Evolutionary conservation across 37 sponge, comb jelly and placozoan species (phyloP), one percentile per base, ranked within the genome.

Genomic region (Diacarnus erythraeanus): DNA sequence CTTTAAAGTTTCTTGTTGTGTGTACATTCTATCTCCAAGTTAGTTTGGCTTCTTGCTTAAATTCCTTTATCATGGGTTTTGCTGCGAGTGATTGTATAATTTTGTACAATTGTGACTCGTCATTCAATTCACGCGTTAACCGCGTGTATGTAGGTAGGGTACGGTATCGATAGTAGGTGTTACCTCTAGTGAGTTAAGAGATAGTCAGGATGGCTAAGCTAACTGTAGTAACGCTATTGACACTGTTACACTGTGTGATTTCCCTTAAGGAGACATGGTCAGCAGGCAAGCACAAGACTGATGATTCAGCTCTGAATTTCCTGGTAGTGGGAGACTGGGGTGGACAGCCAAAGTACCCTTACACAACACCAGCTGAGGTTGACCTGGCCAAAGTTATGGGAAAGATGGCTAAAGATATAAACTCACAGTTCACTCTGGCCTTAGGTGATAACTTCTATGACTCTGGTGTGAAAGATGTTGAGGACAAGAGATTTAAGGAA

Each of bases 241-340:
- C n/a, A n/a, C n/a, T n/a, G n/a, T n/a, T n/a, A n/a, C n/a, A n/a
- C n/a, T n/a, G n/a, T n/a, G n/a, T n/a, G n/a, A n/a, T n/a, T n/a
- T n/a, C n/a, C n/a, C n/a, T n/a, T n/a, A n/a, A n/a, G n/a, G n/a
- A n/a, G n/a, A n/a, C n/a, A n/a, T n/a, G n/a, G n/a, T n/a, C n/a
- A n/a, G n/a, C n/a, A n/a, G n/a, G n/a, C n/a, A n/a, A n/a, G n/a
- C n/a, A n/a, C n/a, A 47, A 60, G 4, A 47, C 9, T 26, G 61
- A 3, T n/a, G 61, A 60, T 6, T 20, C 61, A n/a, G 21, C 60
- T 22, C 76, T 93, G 33, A 54, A 72, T 25, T 93, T 93, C 72
- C 39, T 84, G 12, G 80, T 86, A 12, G n/a, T 93, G 38, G 94
- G 94, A 20, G 94, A 93, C 75, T 93, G 94, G 94, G 94, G 94